Percentiles rank a stretch among this genome's conserved stretches.
Conservation (phyloP, 2,113 vertebrate genomes). For the Triplophysa dalaica region DNA sequence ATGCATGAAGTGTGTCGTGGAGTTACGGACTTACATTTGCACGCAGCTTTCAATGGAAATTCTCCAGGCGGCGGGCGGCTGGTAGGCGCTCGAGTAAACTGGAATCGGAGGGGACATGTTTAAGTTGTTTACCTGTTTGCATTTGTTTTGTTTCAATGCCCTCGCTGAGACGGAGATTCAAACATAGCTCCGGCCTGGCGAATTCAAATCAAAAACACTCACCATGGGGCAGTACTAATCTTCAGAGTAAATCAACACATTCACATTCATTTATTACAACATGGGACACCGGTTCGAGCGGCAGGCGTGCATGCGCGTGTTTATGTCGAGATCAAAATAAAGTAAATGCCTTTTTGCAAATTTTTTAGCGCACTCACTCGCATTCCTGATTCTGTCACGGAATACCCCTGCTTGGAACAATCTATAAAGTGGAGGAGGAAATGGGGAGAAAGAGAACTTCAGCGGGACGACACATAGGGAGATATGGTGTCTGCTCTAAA, state of each 20-base stretch:
- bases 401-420: constrained; percentile 46
- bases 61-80: constrained; percentile 33
- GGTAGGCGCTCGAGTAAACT: constrained; percentile 34
- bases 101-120: constrained; percentile 52
- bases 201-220: constrained; percentile 59
- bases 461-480: constrained; percentile 49
- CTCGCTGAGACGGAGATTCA: constrained; percentile 50
- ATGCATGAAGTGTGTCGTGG: constrained; percentile 11
- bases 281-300: constrained; percentile 38
- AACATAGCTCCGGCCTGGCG: constrained; percentile 51
- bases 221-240: constrained; percentile 55
- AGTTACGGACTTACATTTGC: constrained; percentile 12
- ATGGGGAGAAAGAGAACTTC: constrained; percentile 43
- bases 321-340: constrained; percentile 49
- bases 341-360: constrained; percentile 53
- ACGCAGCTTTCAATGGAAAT: constrained; percentile 16
- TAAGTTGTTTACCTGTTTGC: constrained; percentile 62
- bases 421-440: constrained; percentile 47
- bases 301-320: constrained; percentile 41
- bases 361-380: constrained; percentile 35
- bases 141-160: constrained; percentile 49
- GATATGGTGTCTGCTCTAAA: constrained; percentile 57
- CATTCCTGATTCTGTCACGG: constrained; percentile 36
- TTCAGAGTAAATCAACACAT: constrained; percentile 58
- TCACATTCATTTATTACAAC: constrained; percentile 54